A percentile compares a stretch with the other conserved stretches of the same genome.
phyloP scores from a whole-genome alignment of 2,888 invertebrate species.

The Stegana nigrithorax region DNA sequence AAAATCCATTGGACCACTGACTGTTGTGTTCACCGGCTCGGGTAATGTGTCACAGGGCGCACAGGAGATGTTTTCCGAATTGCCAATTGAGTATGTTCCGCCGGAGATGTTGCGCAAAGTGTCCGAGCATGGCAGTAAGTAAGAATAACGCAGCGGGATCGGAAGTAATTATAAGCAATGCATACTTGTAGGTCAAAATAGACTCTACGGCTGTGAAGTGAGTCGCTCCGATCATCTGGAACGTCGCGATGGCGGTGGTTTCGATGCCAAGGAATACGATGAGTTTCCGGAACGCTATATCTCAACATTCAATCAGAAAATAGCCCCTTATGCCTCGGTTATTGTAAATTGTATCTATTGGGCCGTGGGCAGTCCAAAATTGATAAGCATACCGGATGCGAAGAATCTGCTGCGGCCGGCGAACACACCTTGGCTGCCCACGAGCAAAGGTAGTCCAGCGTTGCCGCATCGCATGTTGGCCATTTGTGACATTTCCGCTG shows the following conservation, averaged over 20 bases:
- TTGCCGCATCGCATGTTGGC: conserved; percentile 91
- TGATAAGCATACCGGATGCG: conserved; percentile 97
- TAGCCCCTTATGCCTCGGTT: conserved; percentile 97
- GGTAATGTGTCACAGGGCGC: conserved; percentile 97
- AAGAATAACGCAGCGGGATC: background rate
- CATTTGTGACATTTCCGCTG: conserved; percentile 98
- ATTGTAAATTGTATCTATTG: conserved; percentile 99
- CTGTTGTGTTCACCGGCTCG: conserved; percentile 97
- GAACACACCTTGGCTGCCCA: conserved; percentile 93
- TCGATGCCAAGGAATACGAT: conserved; percentile 89
- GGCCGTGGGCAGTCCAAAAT: conserved; percentile 96
- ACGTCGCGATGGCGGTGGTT: conserved; percentile 91
- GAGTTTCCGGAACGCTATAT: conserved; percentile 93
- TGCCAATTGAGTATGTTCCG: conserved; percentile 97
- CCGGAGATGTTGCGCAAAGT: conserved; percentile 95
- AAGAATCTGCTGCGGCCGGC: conserved; percentile 91
- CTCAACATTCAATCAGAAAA: conserved; percentile 95
- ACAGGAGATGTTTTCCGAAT: conserved; percentile 93
- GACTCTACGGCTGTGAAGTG: conserved; percentile 96
- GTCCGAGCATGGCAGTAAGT: conserved; percentile 92
- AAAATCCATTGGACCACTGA: conserved; percentile 95
- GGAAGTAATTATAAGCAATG: background rate
- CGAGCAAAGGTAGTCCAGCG: conserved; percentile 87
- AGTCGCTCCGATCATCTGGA: conserved; percentile 93
- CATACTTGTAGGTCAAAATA: conserved; percentile 84